These are phyloP conservation scores for Netelia inedita DNA, from an alignment of 2,888 invertebrate genomes.

Conservation along the genomic window DNA sequence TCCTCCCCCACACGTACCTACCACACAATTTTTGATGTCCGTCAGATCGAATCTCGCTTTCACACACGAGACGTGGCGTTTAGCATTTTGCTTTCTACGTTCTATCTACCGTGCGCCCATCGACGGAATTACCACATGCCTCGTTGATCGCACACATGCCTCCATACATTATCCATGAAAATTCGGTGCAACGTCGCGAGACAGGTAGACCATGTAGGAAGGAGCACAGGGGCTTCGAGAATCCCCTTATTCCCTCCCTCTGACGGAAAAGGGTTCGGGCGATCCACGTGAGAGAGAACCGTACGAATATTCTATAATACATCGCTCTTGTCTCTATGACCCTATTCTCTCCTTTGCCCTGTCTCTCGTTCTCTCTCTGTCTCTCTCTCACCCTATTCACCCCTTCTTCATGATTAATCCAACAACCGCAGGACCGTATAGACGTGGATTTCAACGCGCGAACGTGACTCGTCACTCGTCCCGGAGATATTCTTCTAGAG, in stretches of 20 bases:
- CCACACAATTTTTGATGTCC: constrained; percentile 37
- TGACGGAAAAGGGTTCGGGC: constrained; percentile 12
- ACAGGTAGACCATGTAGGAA: constrained; percentile 59
- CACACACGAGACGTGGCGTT: constrained; percentile 35
- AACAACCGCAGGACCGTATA: constrained; percentile 64
- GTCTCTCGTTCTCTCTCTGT: too few relatives aligned
- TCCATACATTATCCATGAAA: constrained; percentile 59
- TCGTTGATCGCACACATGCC: constrained; percentile 62
- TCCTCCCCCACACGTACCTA: not conserved
- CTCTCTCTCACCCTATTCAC: constrained; percentile 32
- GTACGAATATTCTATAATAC: constrained; percentile 30
- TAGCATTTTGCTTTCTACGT: constrained; percentile 49
- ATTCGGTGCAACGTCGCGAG: constrained; percentile 55
- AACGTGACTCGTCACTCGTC: constrained; percentile 76
- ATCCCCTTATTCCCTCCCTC: constrained; percentile 1
- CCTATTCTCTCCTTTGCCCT: constrained; percentile 14
- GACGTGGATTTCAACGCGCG: constrained; percentile 66
- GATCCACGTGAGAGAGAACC: constrained; percentile 64
- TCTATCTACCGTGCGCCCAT: not conserved
- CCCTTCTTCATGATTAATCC: constrained; percentile 63
- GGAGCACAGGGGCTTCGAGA: constrained; percentile 10
- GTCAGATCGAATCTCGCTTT: not conserved
- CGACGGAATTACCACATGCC: constrained; percentile 50
- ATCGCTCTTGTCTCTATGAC: constrained; percentile 15
- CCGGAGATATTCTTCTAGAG: constrained; percentile 68